phyloP scores from a whole-genome alignment of 1,140 invertebrate species.

The Temnothorax curvispinosus region DNA sequence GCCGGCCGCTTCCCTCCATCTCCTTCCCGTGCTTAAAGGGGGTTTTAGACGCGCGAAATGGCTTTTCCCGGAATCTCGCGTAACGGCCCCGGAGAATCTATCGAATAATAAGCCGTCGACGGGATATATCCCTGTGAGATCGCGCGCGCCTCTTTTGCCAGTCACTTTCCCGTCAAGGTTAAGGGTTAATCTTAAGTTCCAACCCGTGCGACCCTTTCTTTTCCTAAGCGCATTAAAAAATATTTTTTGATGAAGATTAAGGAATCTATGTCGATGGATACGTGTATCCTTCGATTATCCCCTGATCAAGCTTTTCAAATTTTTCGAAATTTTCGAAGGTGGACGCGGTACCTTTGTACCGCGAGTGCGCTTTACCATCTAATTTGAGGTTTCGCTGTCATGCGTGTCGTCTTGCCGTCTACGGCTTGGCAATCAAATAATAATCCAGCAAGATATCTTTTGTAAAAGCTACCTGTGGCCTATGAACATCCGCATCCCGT shows the following conservation, averaged over 20 bases:
- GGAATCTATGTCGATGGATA: no score
- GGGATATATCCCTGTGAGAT: conserved; percentile 41
- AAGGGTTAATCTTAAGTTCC: not conserved
- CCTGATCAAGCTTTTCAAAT: not conserved
- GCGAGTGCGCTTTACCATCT: conserved; percentile 40
- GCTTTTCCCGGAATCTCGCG: conserved; percentile 86
- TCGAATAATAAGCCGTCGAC: conserved; percentile 73
- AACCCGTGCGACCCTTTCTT: no score
- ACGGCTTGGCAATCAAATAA: not conserved
- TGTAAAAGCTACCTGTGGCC: not conserved
- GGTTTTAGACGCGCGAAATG: conserved; percentile 82
- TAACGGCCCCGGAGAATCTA: conserved; percentile 84
- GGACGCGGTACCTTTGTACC: conserved; percentile 25
- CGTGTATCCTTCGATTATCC: no score
- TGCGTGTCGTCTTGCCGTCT: not conserved
- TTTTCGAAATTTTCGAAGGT: not conserved
- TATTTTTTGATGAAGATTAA: not conserved
- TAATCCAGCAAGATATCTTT: not conserved
- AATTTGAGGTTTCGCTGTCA: conserved; percentile 39
- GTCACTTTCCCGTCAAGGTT: not conserved
- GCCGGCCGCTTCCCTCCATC: conserved; percentile 20
- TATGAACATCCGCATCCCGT: not conserved
- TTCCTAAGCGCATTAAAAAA: not conserved
- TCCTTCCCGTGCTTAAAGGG: conserved; percentile 64
- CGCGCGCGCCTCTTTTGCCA: conserved; percentile 1